Evolutionary conservation across 2,113 vertebrate species (phyloP).

Genomic region (Brachionichthys hirsutus): DNA sequence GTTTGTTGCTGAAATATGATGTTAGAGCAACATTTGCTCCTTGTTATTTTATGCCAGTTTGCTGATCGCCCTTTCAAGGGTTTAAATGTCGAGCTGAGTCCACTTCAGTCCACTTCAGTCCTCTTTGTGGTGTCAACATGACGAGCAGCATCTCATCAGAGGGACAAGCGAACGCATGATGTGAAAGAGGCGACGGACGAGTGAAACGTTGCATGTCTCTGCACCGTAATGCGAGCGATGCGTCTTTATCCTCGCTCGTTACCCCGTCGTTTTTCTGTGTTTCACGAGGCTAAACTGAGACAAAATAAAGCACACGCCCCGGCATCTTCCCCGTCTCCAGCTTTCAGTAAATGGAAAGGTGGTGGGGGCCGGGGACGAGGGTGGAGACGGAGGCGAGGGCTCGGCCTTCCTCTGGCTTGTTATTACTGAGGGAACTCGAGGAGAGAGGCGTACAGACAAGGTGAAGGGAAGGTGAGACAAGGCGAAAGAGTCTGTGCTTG

Average conservation of each 20-base stretch:
- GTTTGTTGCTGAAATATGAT: no score
- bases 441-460: conserved; percentile 39
- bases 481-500: conserved; percentile 11
- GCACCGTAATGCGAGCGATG: no score
- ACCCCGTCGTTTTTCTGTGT: not conserved
- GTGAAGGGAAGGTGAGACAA: conserved; percentile 48
- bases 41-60: not conserved
- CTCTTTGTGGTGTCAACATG: conserved; percentile 16
- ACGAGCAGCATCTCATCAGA: conserved; percentile 9
- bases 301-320: conserved; percentile 8
- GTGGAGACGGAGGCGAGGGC: conserved; percentile 3
- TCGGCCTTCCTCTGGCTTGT: not conserved
- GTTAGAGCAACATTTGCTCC: no score
- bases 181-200: conserved; percentile 28
- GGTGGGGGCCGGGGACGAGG: not conserved
- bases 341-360: conserved; percentile 6
- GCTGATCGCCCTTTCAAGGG: no score
- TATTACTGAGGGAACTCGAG: conserved; percentile 8
- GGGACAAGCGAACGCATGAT: conserved; percentile 9
- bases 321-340: conserved; percentile 6
- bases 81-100: no score
- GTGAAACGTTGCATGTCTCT: not conserved
- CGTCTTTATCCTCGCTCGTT: not conserved
- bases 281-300: conserved; percentile 12
- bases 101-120: conserved; percentile 27